Base-by-base conservation (phyloP, 2,113 vertebrate species). In the Nycticebus coucang region DNA sequence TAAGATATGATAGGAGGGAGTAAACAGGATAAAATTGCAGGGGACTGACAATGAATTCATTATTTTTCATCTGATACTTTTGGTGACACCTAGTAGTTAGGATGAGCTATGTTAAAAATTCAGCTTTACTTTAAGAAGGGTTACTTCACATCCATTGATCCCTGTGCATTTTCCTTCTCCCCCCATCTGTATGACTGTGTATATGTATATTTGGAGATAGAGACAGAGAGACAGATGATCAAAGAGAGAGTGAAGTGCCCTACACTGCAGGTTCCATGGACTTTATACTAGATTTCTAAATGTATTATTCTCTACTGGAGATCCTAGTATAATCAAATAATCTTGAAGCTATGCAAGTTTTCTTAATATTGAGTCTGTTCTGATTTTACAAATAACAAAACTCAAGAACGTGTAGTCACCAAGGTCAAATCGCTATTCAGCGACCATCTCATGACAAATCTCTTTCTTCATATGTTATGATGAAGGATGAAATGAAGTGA, bases 401-500 rank as follows among this genome's bases (percentile, higher is more conserved):
- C 2, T 75, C 45, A 62, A 35, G 19, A 96, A 24, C 24, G 55
- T 1, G 37, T 89, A 94, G 21, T 66, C 59, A 68, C n/a, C 35
- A 84, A 55, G 64, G 45, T 69, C 50, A 62, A 91, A 66, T 55
- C 41, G 55, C 37, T 86, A 55, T 66, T 59, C 33, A 10, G 6
- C 37, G 15, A 85, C 12, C 2, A 50, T 45, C 71, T 71, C 82
- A 14, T 35, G 33, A 24, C 55, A 60, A 71, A 28, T 89, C 37
- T 53, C 57, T 92, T 91, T 92, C 72, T 93, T 89, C 7, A 50
- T 37, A 72, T 85, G 57, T 37, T 89, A 71, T 41, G 2, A 69
- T 75, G 26, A 92, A 92, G 66, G 84, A 87, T 71, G 28, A 92
- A 95, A 87, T 81, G 24, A 68, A 80, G n/a, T 83, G 15, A 72